phyloP scores from a whole-genome alignment of 2,888 invertebrate species.

The Drosophila robusta region DNA sequence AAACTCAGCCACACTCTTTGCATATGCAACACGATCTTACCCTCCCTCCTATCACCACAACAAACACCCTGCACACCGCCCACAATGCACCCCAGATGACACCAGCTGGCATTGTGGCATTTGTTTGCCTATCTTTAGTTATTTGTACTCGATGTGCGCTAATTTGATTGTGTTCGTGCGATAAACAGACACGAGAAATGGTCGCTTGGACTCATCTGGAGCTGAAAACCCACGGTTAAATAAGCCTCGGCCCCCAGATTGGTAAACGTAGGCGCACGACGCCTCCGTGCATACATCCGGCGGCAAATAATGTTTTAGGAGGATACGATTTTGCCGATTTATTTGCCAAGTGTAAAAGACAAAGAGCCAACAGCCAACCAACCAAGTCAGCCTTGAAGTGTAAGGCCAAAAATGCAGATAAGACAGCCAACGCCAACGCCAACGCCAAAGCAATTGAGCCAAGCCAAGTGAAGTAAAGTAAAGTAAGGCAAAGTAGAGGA shows the following conservation, averaged over 20 bases:
- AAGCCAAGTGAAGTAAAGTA: conserved; percentile 20
- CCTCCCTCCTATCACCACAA: neutral
- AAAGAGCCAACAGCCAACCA: conserved; percentile 55
- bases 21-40: neutral
- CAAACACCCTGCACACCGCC: neutral
- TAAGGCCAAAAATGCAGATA: conserved; percentile 68
- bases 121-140: conserved; percentile 71
- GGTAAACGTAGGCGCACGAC: conserved; percentile 51
- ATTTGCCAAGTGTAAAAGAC: conserved; percentile 75
- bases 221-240: conserved; percentile 41
- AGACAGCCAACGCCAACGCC: conserved; percentile 34
- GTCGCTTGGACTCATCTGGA: conserved; percentile 46
- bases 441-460: conserved; percentile 45
- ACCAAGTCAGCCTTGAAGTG: conserved; percentile 39
- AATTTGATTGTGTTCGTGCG: conserved; percentile 81
- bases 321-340: conserved; percentile 78
- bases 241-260: conserved; percentile 20
- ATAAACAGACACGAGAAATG: conserved; percentile 61
- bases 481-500: conserved; percentile 23
- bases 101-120: conserved; percentile 50
- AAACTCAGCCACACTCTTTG: conserved; percentile 17
- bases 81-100: conserved; percentile 1
- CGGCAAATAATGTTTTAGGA: conserved; percentile 70
- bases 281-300: conserved; percentile 73
- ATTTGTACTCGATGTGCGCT: conserved; percentile 81